phyloP scores from a whole-genome alignment of 2,113 vertebrate species.

The Donacobius atricapilla region DNA sequence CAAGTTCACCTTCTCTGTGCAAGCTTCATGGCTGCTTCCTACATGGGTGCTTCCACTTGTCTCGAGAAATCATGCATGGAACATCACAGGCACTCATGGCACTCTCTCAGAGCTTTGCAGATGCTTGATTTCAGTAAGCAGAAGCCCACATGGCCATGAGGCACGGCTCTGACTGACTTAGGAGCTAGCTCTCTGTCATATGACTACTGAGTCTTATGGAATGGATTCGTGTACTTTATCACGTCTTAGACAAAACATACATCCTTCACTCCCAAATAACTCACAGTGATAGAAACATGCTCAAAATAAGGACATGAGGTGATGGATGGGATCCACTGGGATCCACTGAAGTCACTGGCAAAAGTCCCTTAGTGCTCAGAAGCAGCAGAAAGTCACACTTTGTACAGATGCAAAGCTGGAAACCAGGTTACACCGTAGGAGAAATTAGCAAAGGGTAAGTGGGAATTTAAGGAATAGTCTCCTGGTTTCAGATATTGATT shows the following conservation, averaged over 20 bases:
- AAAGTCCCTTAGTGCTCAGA: not conserved
- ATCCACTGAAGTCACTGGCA: not conserved
- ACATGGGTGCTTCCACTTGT: fast-evolving
- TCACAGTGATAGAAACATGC: not conserved
- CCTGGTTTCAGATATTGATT: not conserved
- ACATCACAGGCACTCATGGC: not conserved
- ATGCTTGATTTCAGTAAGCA: not conserved
- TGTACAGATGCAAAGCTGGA: not conserved
- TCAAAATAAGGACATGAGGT: not conserved
- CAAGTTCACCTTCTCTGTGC: not conserved
- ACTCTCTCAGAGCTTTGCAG: not conserved
- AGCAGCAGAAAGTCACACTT: not conserved
- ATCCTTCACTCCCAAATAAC: not conserved
- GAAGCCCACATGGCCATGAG: not conserved
- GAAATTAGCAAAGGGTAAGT: not conserved
- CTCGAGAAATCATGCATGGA: fast-evolving
- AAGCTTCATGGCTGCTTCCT: not conserved
- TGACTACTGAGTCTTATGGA: not conserved
- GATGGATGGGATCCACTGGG: not conserved
- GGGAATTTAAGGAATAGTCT: not conserved
- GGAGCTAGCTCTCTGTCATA: not conserved
- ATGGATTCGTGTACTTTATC: not conserved
- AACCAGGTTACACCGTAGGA: not conserved
- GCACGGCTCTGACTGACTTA: not conserved
- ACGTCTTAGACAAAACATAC: not conserved